Percentiles rank a stretch among this genome's conserved stretches.
These are phyloP conservation scores for Scrobipalpa atriplicella DNA, from an alignment of 2,888 invertebrate genomes.

Conservation along the genomic window DNA sequence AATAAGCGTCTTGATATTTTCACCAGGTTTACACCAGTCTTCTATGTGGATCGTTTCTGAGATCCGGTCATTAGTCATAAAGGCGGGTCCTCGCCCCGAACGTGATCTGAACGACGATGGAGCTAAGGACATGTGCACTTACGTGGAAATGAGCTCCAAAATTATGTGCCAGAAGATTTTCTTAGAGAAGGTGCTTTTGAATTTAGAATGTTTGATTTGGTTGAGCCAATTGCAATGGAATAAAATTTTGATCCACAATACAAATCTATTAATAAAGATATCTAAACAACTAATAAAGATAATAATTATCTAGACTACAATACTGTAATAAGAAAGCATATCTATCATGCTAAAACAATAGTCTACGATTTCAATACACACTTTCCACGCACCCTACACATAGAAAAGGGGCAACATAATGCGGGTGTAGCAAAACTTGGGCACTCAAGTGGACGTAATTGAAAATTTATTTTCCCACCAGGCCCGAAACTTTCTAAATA, in stretches of 20 bases:
- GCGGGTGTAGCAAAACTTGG: conserved; percentile 21
- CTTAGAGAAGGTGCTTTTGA: neutral
- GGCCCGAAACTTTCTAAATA: conserved; percentile 23
- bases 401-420: conserved; percentile 16
- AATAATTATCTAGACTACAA: too few species aligned
- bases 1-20: neutral
- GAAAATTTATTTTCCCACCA: conserved; percentile 27
- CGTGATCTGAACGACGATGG: conserved; percentile 67
- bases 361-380: neutral
- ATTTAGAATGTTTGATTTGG: neutral
- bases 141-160: conserved; percentile 41
- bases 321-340: neutral
- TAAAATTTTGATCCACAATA: too few species aligned
- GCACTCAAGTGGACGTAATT: conserved; percentile 27
- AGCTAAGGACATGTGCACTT: conserved; percentile 54
- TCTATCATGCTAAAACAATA: neutral
- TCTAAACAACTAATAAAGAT: too few species aligned
- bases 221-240: neutral
- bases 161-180: conserved; percentile 29
- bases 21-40: neutral
- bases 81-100: conserved; percentile 54
- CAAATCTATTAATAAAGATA: too few species aligned
- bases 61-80: conserved; percentile 80
- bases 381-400: conserved; percentile 19
- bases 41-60: conserved; percentile 53